These are phyloP conservation scores for Megalops atlanticus DNA, from an alignment of 2,113 vertebrate genomes.

Conservation along the genomic window DNA sequence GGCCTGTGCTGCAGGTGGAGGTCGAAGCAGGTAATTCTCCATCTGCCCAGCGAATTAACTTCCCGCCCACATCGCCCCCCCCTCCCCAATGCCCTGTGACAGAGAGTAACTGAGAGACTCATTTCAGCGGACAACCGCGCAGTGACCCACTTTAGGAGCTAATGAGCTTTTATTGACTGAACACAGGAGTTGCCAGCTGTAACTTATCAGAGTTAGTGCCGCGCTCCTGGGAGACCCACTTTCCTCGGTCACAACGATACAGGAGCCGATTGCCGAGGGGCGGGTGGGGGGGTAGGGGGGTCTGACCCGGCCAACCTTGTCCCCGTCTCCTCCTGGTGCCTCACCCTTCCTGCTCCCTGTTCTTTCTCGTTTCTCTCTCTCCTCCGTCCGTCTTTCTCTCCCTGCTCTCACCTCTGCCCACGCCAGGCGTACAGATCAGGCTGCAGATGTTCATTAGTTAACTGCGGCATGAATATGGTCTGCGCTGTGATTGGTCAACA, in stretches of 20 bases:
- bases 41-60: conserved; percentile 47
- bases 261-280: not conserved
- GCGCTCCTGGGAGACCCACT: conserved; percentile 39
- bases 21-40: conserved; percentile 41
- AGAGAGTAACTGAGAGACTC: conserved; percentile 52
- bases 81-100: conserved; percentile 32
- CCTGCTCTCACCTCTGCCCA: not conserved
- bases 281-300: not conserved
- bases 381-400: not conserved
- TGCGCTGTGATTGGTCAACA: too few species aligned
- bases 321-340: not conserved
- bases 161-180: conserved; percentile 61
- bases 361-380: not conserved
- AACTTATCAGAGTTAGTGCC: conserved; percentile 55
- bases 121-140: conserved; percentile 51
- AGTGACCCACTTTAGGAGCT: conserved; percentile 46
- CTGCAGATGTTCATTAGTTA: too few species aligned
- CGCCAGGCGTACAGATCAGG: too few species aligned
- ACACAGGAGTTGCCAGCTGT: conserved; percentile 47
- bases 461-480: too few species aligned
- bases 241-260: not conserved
- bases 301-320: not conserved
- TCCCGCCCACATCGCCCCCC: conserved; percentile 42
- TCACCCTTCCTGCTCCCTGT: not conserved
- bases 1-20: conserved; percentile 18